Evolutionary conservation across 2,797 vertebrate species (phyloP).

Genomic region (Macroramphosus scolopax): DNA sequence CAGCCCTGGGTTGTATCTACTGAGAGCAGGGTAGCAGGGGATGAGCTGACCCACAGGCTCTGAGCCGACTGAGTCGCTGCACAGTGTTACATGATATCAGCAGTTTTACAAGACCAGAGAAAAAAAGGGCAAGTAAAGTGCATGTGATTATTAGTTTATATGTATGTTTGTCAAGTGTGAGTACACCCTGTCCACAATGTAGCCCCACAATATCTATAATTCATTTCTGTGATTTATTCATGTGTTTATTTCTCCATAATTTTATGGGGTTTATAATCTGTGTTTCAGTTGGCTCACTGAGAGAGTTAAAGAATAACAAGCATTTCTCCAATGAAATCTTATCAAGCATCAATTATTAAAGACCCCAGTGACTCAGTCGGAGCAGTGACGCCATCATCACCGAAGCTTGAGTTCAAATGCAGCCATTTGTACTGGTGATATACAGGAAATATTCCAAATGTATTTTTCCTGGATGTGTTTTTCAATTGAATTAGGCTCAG

Average conservation of each 20-base stretch:
- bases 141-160: constrained; percentile 44
- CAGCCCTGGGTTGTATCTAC: too few relatives aligned
- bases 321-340: constrained; percentile 48
- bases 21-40: too few relatives aligned
- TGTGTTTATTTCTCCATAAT: constrained; percentile 65
- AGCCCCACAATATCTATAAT: constrained; percentile 54
- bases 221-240: constrained; percentile 64
- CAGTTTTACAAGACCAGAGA: constrained; percentile 38
- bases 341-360: constrained; percentile 67
- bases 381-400: constrained; percentile 23
- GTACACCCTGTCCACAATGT: background rate
- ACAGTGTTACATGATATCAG: constrained; percentile 35
- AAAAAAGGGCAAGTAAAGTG: constrained; percentile 35
- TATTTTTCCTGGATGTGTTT: background rate
- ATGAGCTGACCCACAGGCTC: constrained; percentile 19
- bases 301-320: constrained; percentile 58
- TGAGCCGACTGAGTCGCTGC: too few relatives aligned
- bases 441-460: constrained; percentile 12
- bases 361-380: constrained; percentile 25
- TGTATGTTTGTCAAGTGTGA: constrained; percentile 40
- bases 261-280: constrained; percentile 45
- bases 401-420: constrained; percentile 17
- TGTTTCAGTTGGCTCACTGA: constrained; percentile 48
- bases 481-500: too few relatives aligned
- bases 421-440: constrained; percentile 16